Base-by-base conservation (phyloP, 2,888 invertebrate species). In the Eilema sororculum region DNA sequence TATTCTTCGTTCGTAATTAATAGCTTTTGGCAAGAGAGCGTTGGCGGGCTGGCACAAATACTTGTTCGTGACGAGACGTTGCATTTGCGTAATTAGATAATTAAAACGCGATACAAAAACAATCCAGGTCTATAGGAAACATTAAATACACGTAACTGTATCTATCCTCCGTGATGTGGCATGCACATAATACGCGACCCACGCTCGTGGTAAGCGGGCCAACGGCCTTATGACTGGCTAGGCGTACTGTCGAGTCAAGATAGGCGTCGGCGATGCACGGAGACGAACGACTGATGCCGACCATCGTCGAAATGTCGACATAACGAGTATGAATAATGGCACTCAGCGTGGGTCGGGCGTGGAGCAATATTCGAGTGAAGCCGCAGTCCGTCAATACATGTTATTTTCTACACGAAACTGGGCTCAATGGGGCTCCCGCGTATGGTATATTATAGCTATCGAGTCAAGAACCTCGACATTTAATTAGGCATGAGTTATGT, bases 1-100 rank as follows among this genome's bases (percentile, higher is more conserved):
- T 94, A 93, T 95, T 94, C 93, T 93, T 90, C 87, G 88, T 85
- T 83, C 79, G 90, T 94, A 94, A 95, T 94, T 94, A 94, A 95
- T 95, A 92, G 94, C 93, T 93, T 94, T 95, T 94, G 95, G 94
- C 94, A 93, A 93, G 91, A 90, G 92, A 91, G 91, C 91, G 91
- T 88, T 85, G 80, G 88, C 88, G 86, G 87, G 80, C 87, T 84
- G 86, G 86, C 89, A 86, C 87, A 89, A 93, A 91, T 91, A 90
- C 88, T 86, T 88, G 87, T 89, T 80, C 91, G 89, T 89, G 91
- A 90, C 87, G 88, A 85, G 86, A 84, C 87, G 84, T 80, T 89
- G 89, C 90, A 88, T 86, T 93, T 91, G 88, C 90, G 90, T 89
- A 91, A 91, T 92, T 89, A 87, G 85, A 89, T 89, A 92, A 92